Base-by-base conservation (phyloP, 2,888 invertebrate genomes). In the Dusona sp. region DNA sequence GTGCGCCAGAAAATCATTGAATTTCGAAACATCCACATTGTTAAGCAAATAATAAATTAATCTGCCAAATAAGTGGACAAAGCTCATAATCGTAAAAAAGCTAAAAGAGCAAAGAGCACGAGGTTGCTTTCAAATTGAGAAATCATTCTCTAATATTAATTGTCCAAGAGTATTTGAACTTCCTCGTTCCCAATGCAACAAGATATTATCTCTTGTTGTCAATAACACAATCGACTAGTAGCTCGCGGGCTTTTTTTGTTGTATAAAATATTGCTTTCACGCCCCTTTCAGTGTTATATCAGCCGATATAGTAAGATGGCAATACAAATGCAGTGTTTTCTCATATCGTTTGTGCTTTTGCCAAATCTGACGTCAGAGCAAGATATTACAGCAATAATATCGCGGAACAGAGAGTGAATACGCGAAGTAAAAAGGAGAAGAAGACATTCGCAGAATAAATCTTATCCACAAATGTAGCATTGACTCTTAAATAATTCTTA, bases 321-420 rank as follows among this genome's bases (percentile, higher is more conserved):
- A 22, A 79, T 54, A 68, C 38, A 36, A 42, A 38, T 11, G 45
- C 33, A 25, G 16, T 80, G 45, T 80, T 72, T 80, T 72, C 19
- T 51, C 64, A 64, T 25, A 19, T 25, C 61, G 22, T 16, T 78
- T 36, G 42, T 29, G 64, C 65, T 33, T 36, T 36, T 61, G 25
- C 45, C 36, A 38, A 57, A 70, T 67, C 42, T 85, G 85, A 85
- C 85, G 85, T 85, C 85, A 83, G 82, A 38, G 29, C 16, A 8
- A n/a, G 81, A 85, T 85, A 79, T 48, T 45, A n/a, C 45, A 64
- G 74, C 51, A 72, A 79, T 77, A 83, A 85, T 85, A 85, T 73
- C 68, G 73, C 25, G 16, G 45, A 45, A 45, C 73, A 67, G 67
- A 29, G 57, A 77, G 11, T 64, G 64, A 61, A 11, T 29, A 29